Evolutionary conservation across 2,113 vertebrate species (phyloP), one percentile per base, ranked within the genome.

Genomic region (Arizona elegans): DNA sequence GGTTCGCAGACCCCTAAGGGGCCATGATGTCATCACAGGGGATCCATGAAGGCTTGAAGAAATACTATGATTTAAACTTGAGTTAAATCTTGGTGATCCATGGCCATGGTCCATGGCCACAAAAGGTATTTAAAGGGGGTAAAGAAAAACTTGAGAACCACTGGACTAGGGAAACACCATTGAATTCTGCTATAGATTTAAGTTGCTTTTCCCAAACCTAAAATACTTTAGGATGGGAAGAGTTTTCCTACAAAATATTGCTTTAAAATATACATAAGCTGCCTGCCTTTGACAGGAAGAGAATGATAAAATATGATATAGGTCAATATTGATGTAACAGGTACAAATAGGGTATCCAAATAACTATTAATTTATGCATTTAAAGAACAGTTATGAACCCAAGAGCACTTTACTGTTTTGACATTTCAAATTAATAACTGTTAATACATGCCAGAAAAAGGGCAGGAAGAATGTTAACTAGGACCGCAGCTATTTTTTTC

Each of bases 331-430:
- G 75, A n/a, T 47, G 8, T n/a, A 52, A 26, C 43, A 53, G 8
- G 7, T 86, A 86, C 52, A 53, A 90, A 92, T 62, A 26, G 52
- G 29, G 59, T 65, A 75, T 52, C 88, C 19, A 93, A 86, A 90
- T 59, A 90, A 62, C 75, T 33, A 90, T 43, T 11, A 65, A 43
- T 29, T 89, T 87, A 15, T 92, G 12, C 23, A 33, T 33, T 91
- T 87, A 29, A 90, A 23, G 90, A 91, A 93, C 17, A 95, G 92
- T 92, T 96, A 92, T 92, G 89, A 23, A 96, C 88, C 0, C 15
- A 94, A 26, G 43, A 91, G 23, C 26, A 13, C 91, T 93, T 91
- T 55, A 19, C 65, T 1, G 75, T 56, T 94, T 95, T 93, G 58
- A 88, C 23, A 65, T 0, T 0, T 50, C 65, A 11, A 47, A 62